Conservation (phyloP, 2,113 vertebrate genomes). For the Atlantisia rogersi region DNA sequence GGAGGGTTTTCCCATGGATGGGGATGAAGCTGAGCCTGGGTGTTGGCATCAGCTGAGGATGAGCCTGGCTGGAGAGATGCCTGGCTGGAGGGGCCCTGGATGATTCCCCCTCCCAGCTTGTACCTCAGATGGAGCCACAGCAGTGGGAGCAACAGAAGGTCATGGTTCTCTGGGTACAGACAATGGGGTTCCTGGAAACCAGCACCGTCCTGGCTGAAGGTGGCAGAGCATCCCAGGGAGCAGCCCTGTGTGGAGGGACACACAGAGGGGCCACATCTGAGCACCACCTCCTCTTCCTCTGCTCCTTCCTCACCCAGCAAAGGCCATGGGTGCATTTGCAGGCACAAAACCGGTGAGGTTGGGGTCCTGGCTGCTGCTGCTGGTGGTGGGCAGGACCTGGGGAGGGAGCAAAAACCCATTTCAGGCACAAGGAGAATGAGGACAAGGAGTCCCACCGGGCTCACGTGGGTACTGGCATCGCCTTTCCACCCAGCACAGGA, state of each 20-base stretch:
- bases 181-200: fast-evolving
- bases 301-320: fast-evolving
- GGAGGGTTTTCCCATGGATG: fast-evolving
- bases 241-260: fast-evolving
- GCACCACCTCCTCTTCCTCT: background rate
- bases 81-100: fast-evolving
- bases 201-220: fast-evolving
- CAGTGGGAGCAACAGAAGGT: background rate
- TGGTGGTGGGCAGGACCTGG: background rate
- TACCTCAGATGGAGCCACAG: fast-evolving
- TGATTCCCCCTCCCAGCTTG: fast-evolving
- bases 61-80: background rate
- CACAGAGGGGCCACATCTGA: background rate
- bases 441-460: conserved; percentile 67
- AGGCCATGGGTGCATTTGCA: fast-evolving
- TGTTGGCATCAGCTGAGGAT: background rate
- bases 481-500: conserved; percentile 10
- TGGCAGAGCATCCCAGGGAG: background rate
- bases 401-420: conserved; percentile 8
- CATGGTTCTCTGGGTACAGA: fast-evolving
- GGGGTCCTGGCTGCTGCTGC: background rate
- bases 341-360: fast-evolving
- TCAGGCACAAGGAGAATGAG: conserved; percentile 64
- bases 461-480: conserved; percentile 54
- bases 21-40: background rate